These are phyloP conservation scores for Camelus bactrianus DNA, from an alignment of 2,113 vertebrate species.

Conservation along the genomic window DNA sequence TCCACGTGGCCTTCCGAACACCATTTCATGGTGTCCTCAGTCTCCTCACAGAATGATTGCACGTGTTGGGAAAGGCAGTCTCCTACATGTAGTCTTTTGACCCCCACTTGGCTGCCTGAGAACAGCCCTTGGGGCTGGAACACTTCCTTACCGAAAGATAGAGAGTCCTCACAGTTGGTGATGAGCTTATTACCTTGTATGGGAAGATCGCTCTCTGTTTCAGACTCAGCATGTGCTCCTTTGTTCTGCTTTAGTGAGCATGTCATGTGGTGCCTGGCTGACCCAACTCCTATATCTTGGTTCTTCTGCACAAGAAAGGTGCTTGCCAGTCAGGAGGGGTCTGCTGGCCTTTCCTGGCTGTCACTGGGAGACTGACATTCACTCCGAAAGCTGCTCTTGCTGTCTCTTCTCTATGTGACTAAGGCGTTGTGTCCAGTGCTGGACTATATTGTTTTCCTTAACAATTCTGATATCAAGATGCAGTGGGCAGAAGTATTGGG, in stretches of 20 bases:
- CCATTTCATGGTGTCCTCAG: background rate
- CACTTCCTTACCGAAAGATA: background rate
- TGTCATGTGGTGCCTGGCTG: background rate
- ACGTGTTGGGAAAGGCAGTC: background rate
- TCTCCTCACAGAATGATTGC: slow-evolving; percentile 34
- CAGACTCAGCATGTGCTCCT: background rate
- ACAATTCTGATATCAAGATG: background rate
- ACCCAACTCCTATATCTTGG: background rate
- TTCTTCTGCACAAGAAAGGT: background rate
- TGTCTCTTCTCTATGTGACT: background rate
- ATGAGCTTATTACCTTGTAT: background rate
- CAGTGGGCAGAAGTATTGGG: background rate
- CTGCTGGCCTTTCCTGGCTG: background rate
- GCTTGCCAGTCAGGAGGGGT: background rate
- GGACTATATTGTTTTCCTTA: background rate
- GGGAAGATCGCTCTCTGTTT: background rate
- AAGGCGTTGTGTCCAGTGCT: background rate
- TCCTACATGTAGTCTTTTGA: background rate
- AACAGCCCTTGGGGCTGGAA: background rate
- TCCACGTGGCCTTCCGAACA: background rate
- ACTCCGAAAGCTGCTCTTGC: background rate
- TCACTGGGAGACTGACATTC: background rate
- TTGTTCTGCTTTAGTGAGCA: background rate
- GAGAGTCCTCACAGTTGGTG: background rate
- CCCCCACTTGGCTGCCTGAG: background rate